Base-by-base conservation (phyloP, 1,140 invertebrate genomes). In the Delia radicum region DNA sequence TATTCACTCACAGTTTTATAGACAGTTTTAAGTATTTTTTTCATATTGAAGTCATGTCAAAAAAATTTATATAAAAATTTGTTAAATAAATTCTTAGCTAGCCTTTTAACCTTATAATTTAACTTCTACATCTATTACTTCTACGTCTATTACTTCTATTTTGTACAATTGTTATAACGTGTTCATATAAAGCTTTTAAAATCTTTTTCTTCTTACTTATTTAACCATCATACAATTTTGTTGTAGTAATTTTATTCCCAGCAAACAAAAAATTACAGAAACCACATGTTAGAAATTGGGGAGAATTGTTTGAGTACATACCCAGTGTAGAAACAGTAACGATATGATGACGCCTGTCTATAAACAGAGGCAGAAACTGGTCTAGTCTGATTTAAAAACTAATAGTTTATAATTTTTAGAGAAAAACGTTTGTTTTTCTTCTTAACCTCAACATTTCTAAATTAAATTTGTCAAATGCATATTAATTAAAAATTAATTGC, bases 141-240 rank as follows among this genome's bases (percentile, higher is more conserved):
- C 18, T 55, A 18, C 46, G n/a, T 0, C 48, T 55, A 3, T 55
- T 55, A 6, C 10, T 21, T 55, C 21, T 55, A 21, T 55, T 55
- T 55, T 55, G 2, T 55, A 29, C 63, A 31, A 67, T 69, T 69
- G 65, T 69, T 69, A 29, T 33, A 33, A 33, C 65, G 65, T 69
- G 65, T 33, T 69, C 65, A 69, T n/a, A 69, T 31, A 69, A 69
- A 69, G 65, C 65, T 69, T 69, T 69, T 69, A 69, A 69, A 28
- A 28, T 69, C 37, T 69, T 37, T 21, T 2, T 63, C 21, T 67
- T 67, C 7, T 2, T 29, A 31, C 31, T 69, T 37, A 33, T 18
- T 37, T 37, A 69, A 69, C 29, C 27, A 67, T 69, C 29, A 18
- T 69, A n/a, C 65, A 69, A 15, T 24, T 26, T 67, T 31, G 0